phyloP scores from a whole-genome alignment of 2,797 vertebrate species.

The Alcedo quadribrachys region DNA sequence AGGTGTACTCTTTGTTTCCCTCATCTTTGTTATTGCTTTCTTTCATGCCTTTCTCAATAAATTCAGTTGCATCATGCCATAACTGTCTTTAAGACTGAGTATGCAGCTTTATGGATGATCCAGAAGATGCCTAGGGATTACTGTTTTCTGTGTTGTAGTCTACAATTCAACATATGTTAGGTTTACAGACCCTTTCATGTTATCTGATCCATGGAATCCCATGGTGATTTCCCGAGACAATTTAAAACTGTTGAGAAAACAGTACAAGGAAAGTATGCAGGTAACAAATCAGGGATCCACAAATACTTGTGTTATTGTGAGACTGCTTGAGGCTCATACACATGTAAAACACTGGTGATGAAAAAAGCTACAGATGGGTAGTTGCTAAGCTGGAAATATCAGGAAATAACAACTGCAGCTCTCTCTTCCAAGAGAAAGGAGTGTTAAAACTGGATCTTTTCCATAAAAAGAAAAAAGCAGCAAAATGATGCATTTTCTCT shows the following conservation, averaged over 20 bases:
- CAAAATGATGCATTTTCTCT: neutral
- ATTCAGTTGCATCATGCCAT: neutral
- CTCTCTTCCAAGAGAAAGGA: neutral
- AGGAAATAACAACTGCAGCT: constrained; percentile 34
- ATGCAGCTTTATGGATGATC: neutral
- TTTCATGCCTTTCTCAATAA: neutral
- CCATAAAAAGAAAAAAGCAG: neutral
- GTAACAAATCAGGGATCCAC: constrained; percentile 50
- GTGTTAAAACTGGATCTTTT: neutral
- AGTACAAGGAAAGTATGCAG: constrained; percentile 4
- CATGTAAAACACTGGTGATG: constrained; percentile 37
- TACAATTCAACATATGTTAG: neutral
- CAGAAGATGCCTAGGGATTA: neutral
- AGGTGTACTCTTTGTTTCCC: neutral
- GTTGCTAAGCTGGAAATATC: neutral
- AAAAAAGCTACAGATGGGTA: constrained; percentile 22
- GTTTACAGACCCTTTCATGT: constrained; percentile 4
- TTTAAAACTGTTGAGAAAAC: constrained; percentile 25
- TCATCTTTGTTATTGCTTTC: neutral
- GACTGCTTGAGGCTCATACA: constrained; percentile 8
- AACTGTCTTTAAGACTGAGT: neutral
- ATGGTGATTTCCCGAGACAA: constrained; percentile 35
- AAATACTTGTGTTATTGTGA: neutral
- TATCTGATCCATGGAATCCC: constrained; percentile 7
- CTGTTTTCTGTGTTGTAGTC: neutral